These are phyloP conservation scores for Oceanodroma tethys DNA, from an alignment of 2,113 vertebrate genomes.

Conservation along the genomic window DNA sequence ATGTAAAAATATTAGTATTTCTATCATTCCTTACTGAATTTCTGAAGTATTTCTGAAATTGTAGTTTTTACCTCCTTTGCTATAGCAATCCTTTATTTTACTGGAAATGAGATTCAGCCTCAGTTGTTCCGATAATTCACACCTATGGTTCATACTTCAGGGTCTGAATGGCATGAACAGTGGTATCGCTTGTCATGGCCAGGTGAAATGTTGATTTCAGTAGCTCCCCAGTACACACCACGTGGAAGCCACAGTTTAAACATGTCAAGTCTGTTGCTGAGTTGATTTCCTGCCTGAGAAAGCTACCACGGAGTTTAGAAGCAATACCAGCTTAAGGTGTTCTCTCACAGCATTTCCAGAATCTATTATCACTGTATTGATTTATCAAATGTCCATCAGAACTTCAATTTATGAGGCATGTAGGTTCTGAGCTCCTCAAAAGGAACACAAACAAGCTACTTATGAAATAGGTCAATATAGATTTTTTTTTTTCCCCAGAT, in stretches of 20 bases:
- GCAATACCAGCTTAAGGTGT: neutral
- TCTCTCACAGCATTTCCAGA: neutral
- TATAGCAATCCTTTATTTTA: neutral
- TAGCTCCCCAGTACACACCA: neutral
- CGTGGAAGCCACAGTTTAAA: neutral
- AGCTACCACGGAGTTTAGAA: neutral
- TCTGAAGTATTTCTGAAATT: neutral
- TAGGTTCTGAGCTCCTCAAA: neutral
- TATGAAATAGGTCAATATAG: neutral
- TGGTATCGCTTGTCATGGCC: neutral
- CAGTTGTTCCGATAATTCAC: neutral
- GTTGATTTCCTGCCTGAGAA: neutral
- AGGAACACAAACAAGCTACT: neutral
- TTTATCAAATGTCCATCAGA: neutral
- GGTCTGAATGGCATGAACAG: neutral
- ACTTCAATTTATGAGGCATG: neutral
- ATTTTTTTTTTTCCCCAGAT: neutral
- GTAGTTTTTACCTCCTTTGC: neutral
- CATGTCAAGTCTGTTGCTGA: neutral
- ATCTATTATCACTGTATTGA: neutral
- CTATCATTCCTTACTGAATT: neutral
- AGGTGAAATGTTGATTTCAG: neutral
- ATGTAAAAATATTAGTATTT: neutral
- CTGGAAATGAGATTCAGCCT: neutral
- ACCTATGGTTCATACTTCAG: neutral